Percentiles rank a stretch among this genome's conserved stretches.
Evolutionary conservation across 2,888 invertebrate species (phyloP).

Genomic region (Cataglyphis livida): DNA sequence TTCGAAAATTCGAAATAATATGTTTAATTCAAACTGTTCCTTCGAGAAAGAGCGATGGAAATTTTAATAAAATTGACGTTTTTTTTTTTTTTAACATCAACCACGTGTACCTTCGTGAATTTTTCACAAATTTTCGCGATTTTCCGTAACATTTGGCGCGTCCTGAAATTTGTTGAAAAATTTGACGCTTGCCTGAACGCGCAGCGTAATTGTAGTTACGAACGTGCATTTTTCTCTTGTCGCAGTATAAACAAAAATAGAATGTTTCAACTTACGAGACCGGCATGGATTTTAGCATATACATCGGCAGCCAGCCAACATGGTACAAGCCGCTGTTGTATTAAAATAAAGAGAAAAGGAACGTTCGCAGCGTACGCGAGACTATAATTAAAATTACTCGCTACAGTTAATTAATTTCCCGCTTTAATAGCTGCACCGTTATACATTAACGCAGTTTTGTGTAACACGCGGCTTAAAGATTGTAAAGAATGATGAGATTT

Average conservation of each 20-base stretch:
- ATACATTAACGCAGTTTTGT: neutral
- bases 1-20: neutral
- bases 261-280: constrained; percentile 20
- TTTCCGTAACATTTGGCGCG: neutral
- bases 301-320: neutral
- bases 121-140: constrained; percentile 18
- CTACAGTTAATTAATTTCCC: constrained; percentile 30
- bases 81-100: neutral
- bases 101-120: constrained; percentile 6
- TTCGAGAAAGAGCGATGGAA: neutral
- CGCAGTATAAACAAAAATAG: constrained; percentile 25
- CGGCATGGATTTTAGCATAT: constrained; percentile 22
- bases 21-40: neutral
- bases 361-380: neutral
- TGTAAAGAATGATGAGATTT: constrained; percentile 6
- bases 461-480: neutral
- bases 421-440: neutral
- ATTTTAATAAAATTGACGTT: neutral
- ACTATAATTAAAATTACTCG: constrained; percentile 37
- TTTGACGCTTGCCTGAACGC: constrained; percentile 10
- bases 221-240: constrained; percentile 21
- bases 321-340: neutral
- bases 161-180: constrained; percentile 43
- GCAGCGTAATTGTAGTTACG: constrained; percentile 15
- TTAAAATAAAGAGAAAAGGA: neutral